A percentile compares a stretch with the other conserved stretches of the same genome.
phyloP scores from a whole-genome alignment of 2,888 invertebrate genomes.

The Neoaliturus tenellus region DNA sequence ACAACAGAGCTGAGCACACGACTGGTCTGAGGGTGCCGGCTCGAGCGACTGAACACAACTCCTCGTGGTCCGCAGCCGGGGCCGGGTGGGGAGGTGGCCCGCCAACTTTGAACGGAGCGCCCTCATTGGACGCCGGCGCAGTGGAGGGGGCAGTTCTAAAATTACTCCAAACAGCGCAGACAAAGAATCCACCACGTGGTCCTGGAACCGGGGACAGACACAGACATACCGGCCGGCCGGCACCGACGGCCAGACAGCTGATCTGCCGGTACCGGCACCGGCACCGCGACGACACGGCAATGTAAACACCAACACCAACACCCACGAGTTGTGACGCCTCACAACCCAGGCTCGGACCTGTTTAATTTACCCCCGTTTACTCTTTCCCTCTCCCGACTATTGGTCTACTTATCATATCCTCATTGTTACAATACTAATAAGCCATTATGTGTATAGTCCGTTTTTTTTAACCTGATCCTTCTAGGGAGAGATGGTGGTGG shows the following conservation, averaged over 20 bases:
- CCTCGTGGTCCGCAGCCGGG: slow-evolving; percentile 44
- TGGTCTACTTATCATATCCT: no score
- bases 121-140: slow-evolving; percentile 38
- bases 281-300: no score
- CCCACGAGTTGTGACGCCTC: background rate
- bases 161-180: slow-evolving; percentile 49
- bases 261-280: slow-evolving; percentile 8
- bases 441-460: no score
- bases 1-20: slow-evolving; percentile 3
- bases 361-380: slow-evolving; percentile 3
- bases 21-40: slow-evolving; percentile 61
- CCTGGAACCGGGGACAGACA: background rate
- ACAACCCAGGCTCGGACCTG: background rate
- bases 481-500: no score
- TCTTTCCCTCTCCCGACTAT: background rate
- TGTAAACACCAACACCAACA: slow-evolving; percentile 21
- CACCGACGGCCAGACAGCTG: slow-evolving; percentile 1
- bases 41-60: slow-evolving; percentile 62
- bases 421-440: no score
- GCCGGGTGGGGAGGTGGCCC: slow-evolving; percentile 43
- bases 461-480: no score
- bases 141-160: slow-evolving; percentile 58
- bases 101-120: slow-evolving; percentile 49
- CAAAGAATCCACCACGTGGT: slow-evolving; percentile 47
- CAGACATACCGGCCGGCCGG: background rate